Evolutionary conservation across 2,113 vertebrate genomes (phyloP).

Genomic region (Elaphurus davidianus): DNA sequence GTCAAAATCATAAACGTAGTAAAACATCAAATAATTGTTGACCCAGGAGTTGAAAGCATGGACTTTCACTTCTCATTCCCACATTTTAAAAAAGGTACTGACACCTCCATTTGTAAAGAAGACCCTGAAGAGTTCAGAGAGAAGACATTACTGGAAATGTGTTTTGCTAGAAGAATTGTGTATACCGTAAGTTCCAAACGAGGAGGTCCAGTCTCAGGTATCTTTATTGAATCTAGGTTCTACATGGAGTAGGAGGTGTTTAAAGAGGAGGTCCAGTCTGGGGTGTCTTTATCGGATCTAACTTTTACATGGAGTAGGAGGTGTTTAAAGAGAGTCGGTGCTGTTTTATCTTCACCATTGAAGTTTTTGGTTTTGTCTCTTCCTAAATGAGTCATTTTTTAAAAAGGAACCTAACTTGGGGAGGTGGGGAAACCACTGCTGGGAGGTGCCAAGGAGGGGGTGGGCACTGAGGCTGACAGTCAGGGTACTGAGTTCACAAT

Average conservation of each 20-base stretch:
- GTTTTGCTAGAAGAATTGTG: not conserved
- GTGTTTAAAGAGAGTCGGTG: conserved; percentile 40
- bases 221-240: conserved; percentile 24
- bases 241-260: conserved; percentile 45
- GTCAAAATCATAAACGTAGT: not conserved
- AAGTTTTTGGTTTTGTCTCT: conserved; percentile 67
- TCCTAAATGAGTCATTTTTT: conserved; percentile 72
- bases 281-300: conserved; percentile 12
- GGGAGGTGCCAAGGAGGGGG: not conserved
- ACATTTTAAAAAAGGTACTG: not conserved
- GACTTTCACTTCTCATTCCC: conserved; percentile 10
- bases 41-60: not conserved
- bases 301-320: conserved; percentile 39
- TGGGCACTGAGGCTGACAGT: too few species aligned
- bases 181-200: not conserved
- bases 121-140: not conserved
- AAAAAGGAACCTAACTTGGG: conserved; percentile 57
- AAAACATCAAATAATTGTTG: not conserved
- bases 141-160: conserved; percentile 35
- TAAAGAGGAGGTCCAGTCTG: conserved; percentile 10
- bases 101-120: not conserved
- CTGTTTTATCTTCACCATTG: conserved; percentile 70
- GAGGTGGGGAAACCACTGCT: conserved; percentile 46
- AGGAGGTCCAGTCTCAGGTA: not conserved
- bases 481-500: not conserved